Conservation (phyloP, 1,140 invertebrate genomes). For the Drosophila biarmipes region DNA sequence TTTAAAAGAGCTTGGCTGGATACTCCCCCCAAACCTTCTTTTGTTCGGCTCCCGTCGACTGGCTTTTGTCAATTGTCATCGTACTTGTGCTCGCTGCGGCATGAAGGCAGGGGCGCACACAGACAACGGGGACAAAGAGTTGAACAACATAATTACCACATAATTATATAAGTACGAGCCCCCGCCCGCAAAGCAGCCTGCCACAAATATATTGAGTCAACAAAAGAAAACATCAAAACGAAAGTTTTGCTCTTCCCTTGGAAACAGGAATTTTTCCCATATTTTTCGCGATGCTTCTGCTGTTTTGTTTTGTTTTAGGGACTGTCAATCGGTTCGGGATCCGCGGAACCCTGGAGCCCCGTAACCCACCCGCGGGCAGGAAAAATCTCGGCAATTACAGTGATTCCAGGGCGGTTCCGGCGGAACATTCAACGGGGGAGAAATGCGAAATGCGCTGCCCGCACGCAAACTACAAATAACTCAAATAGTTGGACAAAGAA, state of each 20-base stretch:
- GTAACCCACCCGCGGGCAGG: conserved; percentile 6
- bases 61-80: conserved; percentile 48
- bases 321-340: conserved; percentile 8
- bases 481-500: conserved; percentile 51
- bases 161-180: conserved; percentile 66
- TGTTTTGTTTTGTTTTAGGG: conserved; percentile 4
- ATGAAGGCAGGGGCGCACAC: not conserved
- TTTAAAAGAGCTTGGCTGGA: conserved; percentile 58
- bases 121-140: conserved; percentile 64
- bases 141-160: conserved; percentile 69
- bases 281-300: not conserved
- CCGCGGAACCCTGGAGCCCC: not conserved
- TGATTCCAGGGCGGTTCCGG: conserved; percentile 16
- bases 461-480: conserved; percentile 70
- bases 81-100: conserved; percentile 35
- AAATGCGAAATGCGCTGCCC: conserved; percentile 52
- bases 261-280: conserved; percentile 10
- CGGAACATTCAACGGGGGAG: conserved; percentile 42
- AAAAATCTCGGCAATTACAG: conserved; percentile 42
- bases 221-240: conserved; percentile 50
- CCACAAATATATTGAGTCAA: conserved; percentile 22
- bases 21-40: not conserved
- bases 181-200: not conserved
- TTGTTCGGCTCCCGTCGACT: not conserved
- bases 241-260: conserved; percentile 43